Base-by-base conservation (phyloP, 2,113 vertebrate genomes). In the Eptatretus burgeri region DNA sequence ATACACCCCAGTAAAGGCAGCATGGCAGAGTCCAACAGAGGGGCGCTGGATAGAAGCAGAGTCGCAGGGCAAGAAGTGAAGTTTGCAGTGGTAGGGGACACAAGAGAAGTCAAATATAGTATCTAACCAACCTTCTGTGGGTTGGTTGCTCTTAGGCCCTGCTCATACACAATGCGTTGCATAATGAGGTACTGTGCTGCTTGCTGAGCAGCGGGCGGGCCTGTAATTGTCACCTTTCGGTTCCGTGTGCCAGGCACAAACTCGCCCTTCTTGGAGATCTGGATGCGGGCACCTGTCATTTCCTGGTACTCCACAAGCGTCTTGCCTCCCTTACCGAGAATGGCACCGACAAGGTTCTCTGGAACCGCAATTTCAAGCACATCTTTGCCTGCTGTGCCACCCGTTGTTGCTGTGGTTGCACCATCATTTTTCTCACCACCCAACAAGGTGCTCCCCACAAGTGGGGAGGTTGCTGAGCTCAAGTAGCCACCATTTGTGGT, bases 281-380 rank as follows among this genome's bases (percentile, higher is more conserved):
- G 80, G 81, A 82, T 82, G 77, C 80, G 81, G 72, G 80, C 80
- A 76, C 80, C 80, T 81, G 80, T 82, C 80, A 82, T 80, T 78
- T 82, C 80, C 71, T 82, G 80, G 74, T 82, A 82, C 77, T 82
- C 80, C 73, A 82, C 80, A 76, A 82, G 73, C 66, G 80, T 82
- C 78, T 82, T 82, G 74, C 80, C 80, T 76, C 80, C 80, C 81
- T 82, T 82, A 71, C 80, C 80, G 75, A 82, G 78, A 74, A 82
- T 82, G 75, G 80, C 80, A 77, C 80, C 80, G 75, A 82, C 80
- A 75, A 82, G 74, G 75, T 82, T 82, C 77, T 82, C 80, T 74
- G 80, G 80, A 74, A 82, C 80, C 67, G 80, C 80, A 76, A 82
- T 82, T 77, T 82, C 80, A 70, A 82, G 80, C 77, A 82, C 80